A percentile compares a stretch with the other conserved stretches of the same genome.
Evolutionary conservation across 2,888 invertebrate genomes (phyloP).

Genomic region (Phragmatobia fuliginosa): DNA sequence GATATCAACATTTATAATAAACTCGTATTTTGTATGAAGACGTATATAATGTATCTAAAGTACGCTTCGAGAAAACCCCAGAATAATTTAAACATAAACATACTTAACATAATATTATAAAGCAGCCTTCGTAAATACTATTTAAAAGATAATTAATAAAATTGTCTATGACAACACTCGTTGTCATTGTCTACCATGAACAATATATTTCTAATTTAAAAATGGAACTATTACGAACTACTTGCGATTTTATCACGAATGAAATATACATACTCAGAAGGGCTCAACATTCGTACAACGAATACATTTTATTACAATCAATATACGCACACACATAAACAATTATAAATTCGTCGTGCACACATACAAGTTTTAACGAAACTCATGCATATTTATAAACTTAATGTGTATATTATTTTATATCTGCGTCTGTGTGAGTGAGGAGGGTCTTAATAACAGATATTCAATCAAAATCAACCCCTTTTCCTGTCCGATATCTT

Average conservation of each 20-base stretch:
- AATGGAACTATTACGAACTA: slow-evolving; percentile 21
- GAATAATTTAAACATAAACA: slow-evolving; percentile 4
- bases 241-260: slow-evolving; percentile 11
- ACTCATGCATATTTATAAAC: slow-evolving; percentile 86
- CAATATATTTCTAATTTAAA: slow-evolving; percentile 13
- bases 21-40: slow-evolving; percentile 42
- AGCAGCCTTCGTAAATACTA: slow-evolving; percentile 10
- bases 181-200: neutral
- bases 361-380: slow-evolving; percentile 76
- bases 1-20: slow-evolving; percentile 50
- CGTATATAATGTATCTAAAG: slow-evolving; percentile 28
- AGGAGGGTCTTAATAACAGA: slow-evolving; percentile 84
- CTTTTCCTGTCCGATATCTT: slow-evolving; percentile 83
- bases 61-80: slow-evolving; percentile 24
- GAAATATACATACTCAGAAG: slow-evolving; percentile 23
- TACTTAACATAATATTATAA: neutral
- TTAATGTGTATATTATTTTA: slow-evolving; percentile 83
- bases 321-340: slow-evolving; percentile 55
- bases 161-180: slow-evolving; percentile 8
- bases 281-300: slow-evolving; percentile 47
- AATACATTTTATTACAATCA: slow-evolving; percentile 55
- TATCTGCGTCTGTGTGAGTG: slow-evolving; percentile 75
- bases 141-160: slow-evolving; percentile 4
- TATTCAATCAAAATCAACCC: slow-evolving; percentile 87
- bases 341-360: slow-evolving; percentile 57